Evolutionary conservation across 1,140 invertebrate species (phyloP).

Genomic region (Rhysida immarginata): DNA sequence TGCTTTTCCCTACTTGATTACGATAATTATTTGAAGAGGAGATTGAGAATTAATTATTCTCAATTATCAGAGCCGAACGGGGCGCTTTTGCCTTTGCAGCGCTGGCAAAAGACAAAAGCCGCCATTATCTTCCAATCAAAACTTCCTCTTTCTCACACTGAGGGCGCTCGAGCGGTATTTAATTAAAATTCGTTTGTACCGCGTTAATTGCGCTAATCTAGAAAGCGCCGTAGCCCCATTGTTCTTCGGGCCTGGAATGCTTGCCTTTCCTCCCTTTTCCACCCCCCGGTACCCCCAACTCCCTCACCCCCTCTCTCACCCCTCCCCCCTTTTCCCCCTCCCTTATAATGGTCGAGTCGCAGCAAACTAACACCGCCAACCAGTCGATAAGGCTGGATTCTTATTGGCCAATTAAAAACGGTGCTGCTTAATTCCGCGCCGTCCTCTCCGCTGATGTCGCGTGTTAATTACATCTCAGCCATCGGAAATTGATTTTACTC

Average conservation of each 20-base stretch:
- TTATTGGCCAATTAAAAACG: too few species aligned
- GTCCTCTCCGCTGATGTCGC: too few species aligned
- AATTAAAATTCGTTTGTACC: slow-evolving; percentile 2
- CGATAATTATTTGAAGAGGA: too few species aligned
- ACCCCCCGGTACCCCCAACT: neutral
- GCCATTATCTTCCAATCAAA: slow-evolving; percentile 1
- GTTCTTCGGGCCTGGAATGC: too few species aligned
- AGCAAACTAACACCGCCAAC: too few species aligned
- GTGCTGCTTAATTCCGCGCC: too few species aligned
- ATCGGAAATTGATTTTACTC: too few species aligned
- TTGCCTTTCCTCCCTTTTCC: too few species aligned
- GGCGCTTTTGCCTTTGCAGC: too few species aligned
- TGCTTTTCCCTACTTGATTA: too few species aligned
- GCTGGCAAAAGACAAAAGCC: neutral
- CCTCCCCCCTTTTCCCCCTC: neutral
- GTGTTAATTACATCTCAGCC: too few species aligned
- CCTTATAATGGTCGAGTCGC: neutral
- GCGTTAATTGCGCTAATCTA: slow-evolving; percentile 1
- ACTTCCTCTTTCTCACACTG: neutral
- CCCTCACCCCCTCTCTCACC: neutral
- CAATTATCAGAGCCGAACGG: neutral
- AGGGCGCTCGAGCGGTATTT: neutral
- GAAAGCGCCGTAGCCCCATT: neutral
- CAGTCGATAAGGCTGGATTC: too few species aligned
- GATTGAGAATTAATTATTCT: slow-evolving; percentile 2